A percentile compares a stretch with the other conserved stretches of the same genome.
Conservation (phyloP, 1,140 invertebrate genomes). For the Bombus pascuorum region DNA sequence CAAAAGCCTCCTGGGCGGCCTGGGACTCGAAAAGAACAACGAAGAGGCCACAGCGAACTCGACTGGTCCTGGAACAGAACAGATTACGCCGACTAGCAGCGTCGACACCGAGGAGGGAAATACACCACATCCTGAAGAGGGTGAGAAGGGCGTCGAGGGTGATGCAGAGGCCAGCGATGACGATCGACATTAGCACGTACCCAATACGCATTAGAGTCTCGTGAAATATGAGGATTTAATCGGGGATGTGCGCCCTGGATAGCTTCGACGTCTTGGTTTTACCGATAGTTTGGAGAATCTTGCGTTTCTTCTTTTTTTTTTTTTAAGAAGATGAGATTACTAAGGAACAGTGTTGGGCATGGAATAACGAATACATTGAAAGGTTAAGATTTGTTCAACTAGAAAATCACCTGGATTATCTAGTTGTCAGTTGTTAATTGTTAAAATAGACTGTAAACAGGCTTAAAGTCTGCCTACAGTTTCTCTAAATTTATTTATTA, state of each 20-base stretch:
- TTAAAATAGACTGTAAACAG: not conserved
- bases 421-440: not conserved
- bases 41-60: slow-evolving; percentile 71
- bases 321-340: not conserved
- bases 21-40: slow-evolving; percentile 63
- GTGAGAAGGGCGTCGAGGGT: slow-evolving; percentile 84
- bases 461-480: not conserved
- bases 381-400: not conserved
- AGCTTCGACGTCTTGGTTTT: not conserved
- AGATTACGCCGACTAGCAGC: slow-evolving; percentile 84
- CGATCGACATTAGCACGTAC: slow-evolving; percentile 68
- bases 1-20: slow-evolving; percentile 77
- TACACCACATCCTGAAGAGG: slow-evolving; percentile 81
- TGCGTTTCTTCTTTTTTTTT: too few species aligned
- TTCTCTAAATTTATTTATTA: not conserved
- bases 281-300: not conserved
- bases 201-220: slow-evolving; percentile 48
- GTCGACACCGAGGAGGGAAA: slow-evolving; percentile 85
- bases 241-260: not conserved
- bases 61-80: slow-evolving; percentile 79
- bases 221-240: not conserved
- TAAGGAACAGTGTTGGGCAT: slow-evolving; percentile 9
- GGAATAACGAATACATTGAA: not conserved
- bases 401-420: not conserved
- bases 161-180: slow-evolving; percentile 85